Percentiles rank a stretch among this genome's conserved stretches.
These are phyloP conservation scores for Adelognathus sp. DNA, from an alignment of 2,888 invertebrate genomes.

Conservation along the genomic window DNA sequence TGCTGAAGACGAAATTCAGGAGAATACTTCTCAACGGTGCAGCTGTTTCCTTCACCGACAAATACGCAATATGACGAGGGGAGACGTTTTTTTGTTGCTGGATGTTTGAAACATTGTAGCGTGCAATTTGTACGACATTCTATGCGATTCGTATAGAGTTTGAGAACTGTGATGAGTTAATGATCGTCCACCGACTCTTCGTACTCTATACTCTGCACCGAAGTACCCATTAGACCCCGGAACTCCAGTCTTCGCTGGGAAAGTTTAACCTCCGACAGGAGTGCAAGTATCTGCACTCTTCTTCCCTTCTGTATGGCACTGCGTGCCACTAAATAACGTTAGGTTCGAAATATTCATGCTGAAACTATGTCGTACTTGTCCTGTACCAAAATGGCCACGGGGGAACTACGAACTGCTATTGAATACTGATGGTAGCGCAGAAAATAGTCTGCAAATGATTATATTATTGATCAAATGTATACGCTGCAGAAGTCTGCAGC, in stretches of 20 bases:
- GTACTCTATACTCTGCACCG: too few species aligned
- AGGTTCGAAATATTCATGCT: constrained; percentile 25
- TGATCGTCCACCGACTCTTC: neutral
- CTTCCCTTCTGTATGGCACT: neutral
- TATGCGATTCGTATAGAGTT: neutral
- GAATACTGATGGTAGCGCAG: neutral
- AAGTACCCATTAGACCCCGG: neutral
- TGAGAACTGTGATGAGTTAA: constrained; percentile 24
- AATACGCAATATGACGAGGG: neutral
- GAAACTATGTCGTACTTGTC: too few species aligned
- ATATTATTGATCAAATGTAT: neutral
- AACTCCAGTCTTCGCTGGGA: neutral
- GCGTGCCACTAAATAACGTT: neutral
- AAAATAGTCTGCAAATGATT: neutral
- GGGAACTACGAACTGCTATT: neutral
- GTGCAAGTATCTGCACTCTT: neutral
- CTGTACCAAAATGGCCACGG: too few species aligned
- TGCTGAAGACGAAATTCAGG: neutral
- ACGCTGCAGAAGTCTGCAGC: neutral
- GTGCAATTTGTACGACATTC: constrained; percentile 26
- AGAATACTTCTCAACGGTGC: neutral
- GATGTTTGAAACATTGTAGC: neutral
- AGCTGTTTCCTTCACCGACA: neutral
- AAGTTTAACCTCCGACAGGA: neutral
- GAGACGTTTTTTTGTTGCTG: neutral